These are phyloP conservation scores for Cybosia mesomella DNA, from an alignment of 2,888 invertebrate genomes.

Conservation along the genomic window DNA sequence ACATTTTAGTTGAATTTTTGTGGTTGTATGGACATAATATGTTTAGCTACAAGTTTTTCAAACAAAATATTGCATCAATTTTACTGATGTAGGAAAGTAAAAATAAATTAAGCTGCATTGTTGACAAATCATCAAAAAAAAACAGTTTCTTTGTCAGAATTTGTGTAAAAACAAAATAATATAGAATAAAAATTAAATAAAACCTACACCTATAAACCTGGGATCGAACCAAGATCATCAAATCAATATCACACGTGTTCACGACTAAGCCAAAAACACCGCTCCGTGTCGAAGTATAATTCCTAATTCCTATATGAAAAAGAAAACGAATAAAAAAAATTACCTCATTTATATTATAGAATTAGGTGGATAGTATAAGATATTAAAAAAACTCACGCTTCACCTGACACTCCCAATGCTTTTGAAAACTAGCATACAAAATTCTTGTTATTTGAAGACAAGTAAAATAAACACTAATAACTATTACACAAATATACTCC, in stretches of 20 bases:
- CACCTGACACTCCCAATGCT: constrained; percentile 23
- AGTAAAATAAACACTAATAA: neutral
- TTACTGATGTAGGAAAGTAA: neutral
- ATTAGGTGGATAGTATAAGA: neutral
- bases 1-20: neutral
- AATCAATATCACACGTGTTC: constrained; percentile 56
- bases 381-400: constrained; percentile 21
- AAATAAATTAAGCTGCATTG: neutral
- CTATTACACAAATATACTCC: neutral
- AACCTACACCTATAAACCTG: constrained; percentile 22
- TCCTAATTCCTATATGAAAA: constrained; percentile 34
- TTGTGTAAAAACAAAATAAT: neutral
- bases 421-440: constrained; percentile 24
- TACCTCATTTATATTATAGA: no score
- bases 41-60: neutral
- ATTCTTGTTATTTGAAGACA: constrained; percentile 18
- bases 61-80: neutral
- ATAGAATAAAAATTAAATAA: neutral
- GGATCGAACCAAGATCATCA: constrained; percentile 67
- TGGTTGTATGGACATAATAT: neutral
- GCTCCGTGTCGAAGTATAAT: constrained; percentile 38
- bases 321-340: constrained; percentile 37
- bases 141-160: neutral
- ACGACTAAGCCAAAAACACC: constrained; percentile 50
- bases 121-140: neutral